Evolutionary conservation across 1,140 invertebrate species (phyloP), one percentile per base, ranked within the genome.

Genomic region (Zaprionus africanus): DNA sequence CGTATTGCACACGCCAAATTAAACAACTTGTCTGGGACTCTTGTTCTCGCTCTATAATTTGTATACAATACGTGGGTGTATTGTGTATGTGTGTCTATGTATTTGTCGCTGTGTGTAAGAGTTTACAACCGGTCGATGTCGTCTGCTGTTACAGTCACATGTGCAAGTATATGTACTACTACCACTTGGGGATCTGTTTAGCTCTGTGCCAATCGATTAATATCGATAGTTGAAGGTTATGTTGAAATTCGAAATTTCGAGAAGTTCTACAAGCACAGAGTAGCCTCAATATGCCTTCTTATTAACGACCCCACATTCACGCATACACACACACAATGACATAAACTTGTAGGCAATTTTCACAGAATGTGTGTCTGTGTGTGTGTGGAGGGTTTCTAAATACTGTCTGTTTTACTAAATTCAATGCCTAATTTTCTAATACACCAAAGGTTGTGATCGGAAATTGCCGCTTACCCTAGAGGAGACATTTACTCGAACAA

Each of bases 391-490:
- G 68, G 49, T 57, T 68, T 79, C 83, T 88, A 78, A 87, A 84
- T 76, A 81, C 79, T 88, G 74, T 68, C 46, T 51, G 46, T 51
- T 51, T 68, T 67, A 78, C 79, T 82, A 85, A 86, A 86, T 82
- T 72, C 67, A 78, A 86, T 66, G 82, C 65, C 80, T 87, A 86
- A 82, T 80, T 82, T 67, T 66, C 84, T 82, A 87, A 87, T 87
- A 79, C 81, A 88, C 79, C 73, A 51, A 58, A 71, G 72, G 53
- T 71, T 75, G 34, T 70, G 43, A 43, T 24, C 43, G 5, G 17
- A 51, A 68, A 69, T 62, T 74, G 26, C 53, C 49, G 60, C 53
- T 68, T 73, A 74, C 60, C 68, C 81, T 60, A 79, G 77, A 79
- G 67, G 69, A 79, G 38, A 41, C 38, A 41, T 41, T 41, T 41